Percentiles rank a stretch among this genome's conserved stretches.
These are phyloP conservation scores for Carterocephalus palaemon DNA, from an alignment of 2,888 invertebrate species.

Conservation along the genomic window DNA sequence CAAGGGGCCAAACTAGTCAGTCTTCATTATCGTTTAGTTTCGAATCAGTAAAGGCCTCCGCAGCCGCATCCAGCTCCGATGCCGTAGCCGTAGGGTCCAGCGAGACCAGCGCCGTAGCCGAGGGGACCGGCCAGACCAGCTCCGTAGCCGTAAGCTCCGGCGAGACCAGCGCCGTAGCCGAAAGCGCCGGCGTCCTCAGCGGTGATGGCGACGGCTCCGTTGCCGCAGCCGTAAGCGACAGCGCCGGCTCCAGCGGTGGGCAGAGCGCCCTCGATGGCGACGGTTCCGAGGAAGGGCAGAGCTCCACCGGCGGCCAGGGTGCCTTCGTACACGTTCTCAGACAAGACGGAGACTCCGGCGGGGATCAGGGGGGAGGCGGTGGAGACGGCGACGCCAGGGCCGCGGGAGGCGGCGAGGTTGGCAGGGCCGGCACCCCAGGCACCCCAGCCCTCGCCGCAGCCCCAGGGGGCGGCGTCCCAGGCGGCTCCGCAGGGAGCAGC, in stretches of 20 bases:
- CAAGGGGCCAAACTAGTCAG: not conserved
- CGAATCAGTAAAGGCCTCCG: not conserved
- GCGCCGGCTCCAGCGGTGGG: slow-evolving; percentile 32
- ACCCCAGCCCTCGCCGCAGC: not conserved
- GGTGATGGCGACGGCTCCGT: slow-evolving; percentile 33
- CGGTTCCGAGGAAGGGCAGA: slow-evolving; percentile 5
- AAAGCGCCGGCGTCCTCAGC: slow-evolving; percentile 8
- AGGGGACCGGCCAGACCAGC: slow-evolving; percentile 22
- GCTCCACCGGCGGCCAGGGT: slow-evolving; percentile 1
- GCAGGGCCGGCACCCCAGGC: slow-evolving; percentile 3
- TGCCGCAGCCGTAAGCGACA: slow-evolving; percentile 38
- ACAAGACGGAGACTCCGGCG: slow-evolving; percentile 2
- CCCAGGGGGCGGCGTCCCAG: slow-evolving; percentile 36
- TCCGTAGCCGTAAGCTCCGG: slow-evolving; percentile 39
- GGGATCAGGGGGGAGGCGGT: slow-evolving; percentile 26
- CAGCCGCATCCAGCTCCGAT: slow-evolving; percentile 9
- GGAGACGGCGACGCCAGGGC: slow-evolving; percentile 16
- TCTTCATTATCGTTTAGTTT: too few species aligned
- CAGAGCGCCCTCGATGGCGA: slow-evolving; percentile 7
- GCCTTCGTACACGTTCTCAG: not conserved
- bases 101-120: slow-evolving; percentile 29
- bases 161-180: slow-evolving; percentile 29
- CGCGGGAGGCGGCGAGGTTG: slow-evolving; percentile 13
- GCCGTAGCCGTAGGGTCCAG: slow-evolving; percentile 39
- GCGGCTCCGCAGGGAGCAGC: slow-evolving; percentile 30